Base-by-base conservation (phyloP, 2,888 invertebrate species). In the Mythimna albipuncta region DNA sequence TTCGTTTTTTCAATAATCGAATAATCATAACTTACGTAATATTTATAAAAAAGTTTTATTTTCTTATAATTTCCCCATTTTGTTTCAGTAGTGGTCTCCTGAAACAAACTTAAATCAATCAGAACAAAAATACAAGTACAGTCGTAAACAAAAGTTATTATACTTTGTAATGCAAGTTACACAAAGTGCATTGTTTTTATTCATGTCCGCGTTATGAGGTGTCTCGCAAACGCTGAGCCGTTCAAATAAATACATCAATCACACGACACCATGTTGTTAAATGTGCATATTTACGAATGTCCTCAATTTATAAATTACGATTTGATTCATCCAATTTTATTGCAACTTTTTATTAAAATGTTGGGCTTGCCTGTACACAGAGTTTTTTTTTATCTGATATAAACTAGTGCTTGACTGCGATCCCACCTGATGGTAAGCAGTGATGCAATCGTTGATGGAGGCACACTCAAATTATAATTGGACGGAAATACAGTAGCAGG, bases 151-250 rank as follows among this genome's bases (percentile, higher is more conserved):
- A 68, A 64, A 75, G 64, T 69, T 69, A 90, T 91, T 91, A 91
- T 91, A 91, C 90, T 91, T 91, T 91, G 84, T 91, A 91, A 92
- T 91, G 80, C 81, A 86, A 84, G 85, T 80, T 85, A 83, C 81
- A 77, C 69, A 62, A 81, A 85, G 79, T 79, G 75, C 86, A 85
- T 91, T 92, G 91, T 90, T 90, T 91, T 87, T 88, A 91, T 91
- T 89, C 90, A 88, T 91, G 89, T 89, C 74, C 85, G 72, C 74
- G 81, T 79, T 88, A 89, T 87, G 83, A 89, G 89, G 90, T 88
- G 90, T 87, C 77, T 72, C 79, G 74, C 85, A 83, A 81, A 85
- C 73, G 77, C 75, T n/a, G 63, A 62, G 57, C 55, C 54, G 44
- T 88, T 86, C 79, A 87, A 87, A 89, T 88, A 83, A 79, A 85